These are phyloP conservation scores for Aphaenogaster floridana DNA, from an alignment of 1,140 invertebrate species.

Conservation along the genomic window DNA sequence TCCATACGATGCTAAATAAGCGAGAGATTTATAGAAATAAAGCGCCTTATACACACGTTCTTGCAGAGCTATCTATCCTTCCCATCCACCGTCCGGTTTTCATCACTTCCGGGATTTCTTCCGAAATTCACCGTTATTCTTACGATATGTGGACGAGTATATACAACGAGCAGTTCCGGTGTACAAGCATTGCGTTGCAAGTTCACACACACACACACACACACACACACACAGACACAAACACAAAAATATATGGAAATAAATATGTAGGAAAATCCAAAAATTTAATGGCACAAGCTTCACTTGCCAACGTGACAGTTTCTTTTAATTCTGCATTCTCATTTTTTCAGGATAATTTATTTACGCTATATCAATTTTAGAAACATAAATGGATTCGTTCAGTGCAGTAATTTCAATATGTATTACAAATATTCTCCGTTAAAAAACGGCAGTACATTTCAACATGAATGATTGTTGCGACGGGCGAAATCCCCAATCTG, in stretches of 20 bases:
- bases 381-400: neutral
- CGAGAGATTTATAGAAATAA: conserved; percentile 58
- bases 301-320: neutral
- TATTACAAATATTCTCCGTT: neutral
- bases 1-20: conserved; percentile 38
- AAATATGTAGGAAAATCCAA: neutral
- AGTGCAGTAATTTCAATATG: neutral
- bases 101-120: neutral
- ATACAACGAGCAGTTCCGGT: neutral
- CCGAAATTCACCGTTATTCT: neutral
- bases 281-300: neutral
- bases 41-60: conserved; percentile 55
- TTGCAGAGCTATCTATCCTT: conserved; percentile 9
- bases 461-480: too few relatives aligned
- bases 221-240: too few relatives aligned
- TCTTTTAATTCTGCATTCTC: neutral
- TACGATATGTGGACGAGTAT: neutral
- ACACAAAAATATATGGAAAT: neutral
- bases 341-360: conserved; percentile 1
- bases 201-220: too few relatives aligned
- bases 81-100: neutral
- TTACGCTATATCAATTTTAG: neutral
- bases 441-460: neutral
- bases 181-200: neutral
- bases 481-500: too few relatives aligned